Evolutionary conservation across 2,888 invertebrate genomes (phyloP), one percentile per base, ranked within the genome.

Genomic region (Ametastegia equiseti): DNA sequence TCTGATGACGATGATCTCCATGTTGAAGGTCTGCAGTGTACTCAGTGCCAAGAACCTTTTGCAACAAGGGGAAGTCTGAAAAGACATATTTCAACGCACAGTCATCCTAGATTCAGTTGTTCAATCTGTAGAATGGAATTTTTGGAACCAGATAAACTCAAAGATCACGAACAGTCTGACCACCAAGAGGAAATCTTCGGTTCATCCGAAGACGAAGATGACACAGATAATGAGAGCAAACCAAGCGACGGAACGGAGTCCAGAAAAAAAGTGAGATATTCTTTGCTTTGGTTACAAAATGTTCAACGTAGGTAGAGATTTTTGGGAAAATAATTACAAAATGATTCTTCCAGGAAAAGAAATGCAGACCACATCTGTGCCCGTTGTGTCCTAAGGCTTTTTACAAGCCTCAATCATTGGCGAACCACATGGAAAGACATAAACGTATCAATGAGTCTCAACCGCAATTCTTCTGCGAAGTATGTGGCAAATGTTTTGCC

Each of bases 361-460:
- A 65, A n/a, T 87, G 85, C 60, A 85, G 89, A 77, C 90, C 90
- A n/a, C 86, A 90, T 60, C 87, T 89, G 69, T 90, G 90, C 81
- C 81, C 86, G 5, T 79, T 89, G 65, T 91, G 90, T 80, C 89
- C 90, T 0, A 90, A 90, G 63, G 89, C n/a, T n/a, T n/a, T n/a
- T 81, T 90, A 88, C 0, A 89, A 90, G 47, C 84, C 86, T 33
- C 89, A 88, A 81, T 90, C 90, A 0, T 71, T 91, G 47, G 85
- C 87, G 2, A 91, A 91, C 83, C 90, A 91, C 81, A 86, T 88
- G 83, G 90, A 91, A 80, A 88, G 89, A 23, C 91, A 91, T 63
- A 89, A 87, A 30, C 88, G 90, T 0, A 1, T 60, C 7, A 60
- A 0, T 5, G 27, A 11, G 27, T 19, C 9, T 60, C 57, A 60